A percentile compares a stretch with the other conserved stretches of the same genome.
These are phyloP conservation scores for Todiramphus saurophagus DNA, from an alignment of 2,113 vertebrate species.

Conservation along the genomic window DNA sequence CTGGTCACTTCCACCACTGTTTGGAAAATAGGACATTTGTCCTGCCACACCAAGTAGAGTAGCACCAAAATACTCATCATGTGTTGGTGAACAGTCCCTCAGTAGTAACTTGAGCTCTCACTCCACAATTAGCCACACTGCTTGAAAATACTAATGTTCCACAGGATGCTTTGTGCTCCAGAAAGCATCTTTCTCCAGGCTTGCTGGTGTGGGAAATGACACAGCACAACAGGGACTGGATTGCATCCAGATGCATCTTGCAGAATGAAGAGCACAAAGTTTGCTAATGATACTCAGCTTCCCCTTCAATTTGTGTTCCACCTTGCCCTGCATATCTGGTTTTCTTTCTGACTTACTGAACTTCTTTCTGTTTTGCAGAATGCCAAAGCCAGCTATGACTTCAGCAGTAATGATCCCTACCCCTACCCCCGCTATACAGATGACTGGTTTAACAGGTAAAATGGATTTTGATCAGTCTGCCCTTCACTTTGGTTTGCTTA, in stretches of 20 bases:
- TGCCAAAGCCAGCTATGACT: slow-evolving; percentile 96
- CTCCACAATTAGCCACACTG: not conserved
- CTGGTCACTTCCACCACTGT: not conserved
- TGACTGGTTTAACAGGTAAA: slow-evolving; percentile 99
- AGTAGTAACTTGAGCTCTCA: not conserved
- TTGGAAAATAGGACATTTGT: not conserved
- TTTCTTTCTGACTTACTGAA: not conserved
- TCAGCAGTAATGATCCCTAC: slow-evolving; percentile 98
- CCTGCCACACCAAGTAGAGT: not conserved
- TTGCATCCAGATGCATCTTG: not conserved
- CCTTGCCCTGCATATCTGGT: not conserved
- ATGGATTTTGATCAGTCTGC: not conserved
- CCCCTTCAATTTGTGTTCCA: not conserved
- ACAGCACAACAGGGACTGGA: not conserved
- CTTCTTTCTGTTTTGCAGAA: slow-evolving; percentile 86
- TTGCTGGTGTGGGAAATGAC: not conserved
- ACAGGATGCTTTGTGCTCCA: not conserved
- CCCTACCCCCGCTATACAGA: slow-evolving; percentile 98
- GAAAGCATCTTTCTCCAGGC: not conserved
- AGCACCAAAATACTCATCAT: not conserved
- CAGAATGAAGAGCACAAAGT: not conserved
- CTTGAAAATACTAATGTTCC: not conserved
- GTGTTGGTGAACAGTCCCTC: not conserved
- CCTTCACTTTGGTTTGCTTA: not conserved
- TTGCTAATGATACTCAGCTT: not conserved